Evolutionary conservation across 2,113 vertebrate species (phyloP), one percentile per base, ranked within the genome.

Genomic region (Hyla sarda): DNA sequence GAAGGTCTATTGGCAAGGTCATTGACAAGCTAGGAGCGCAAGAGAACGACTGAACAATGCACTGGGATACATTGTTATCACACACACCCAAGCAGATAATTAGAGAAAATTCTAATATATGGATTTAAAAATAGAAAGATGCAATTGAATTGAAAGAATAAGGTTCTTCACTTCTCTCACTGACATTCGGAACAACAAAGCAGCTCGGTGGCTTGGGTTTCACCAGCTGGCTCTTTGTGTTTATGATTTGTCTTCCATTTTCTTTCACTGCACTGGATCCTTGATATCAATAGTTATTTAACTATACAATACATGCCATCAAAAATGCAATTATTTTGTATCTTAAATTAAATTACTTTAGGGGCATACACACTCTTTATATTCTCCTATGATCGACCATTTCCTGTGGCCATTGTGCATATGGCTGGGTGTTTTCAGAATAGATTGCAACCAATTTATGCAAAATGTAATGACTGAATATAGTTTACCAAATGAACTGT

Each of bases 41-140:
- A 79, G 45, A 23, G n/a, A 69, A 45, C 23, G 21, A 60, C 52
- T 32, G 48, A 52, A 54, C 47, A 83, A 73, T 83, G 67, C 32
- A 56, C 28, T 17, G 65, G 65, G 48, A 72, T 32, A 30, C 48
- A 72, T 73, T 73, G 47, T 72, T 71, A 54, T 73, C 82, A 83
- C 82, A 83, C 65, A 83, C 60, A 71, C 65, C 65, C 41, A 82
- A 69, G 80, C 30, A 84, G 82, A 75, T 84, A 84, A 84, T 84
- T 84, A 60, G 47, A 60, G 25, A 30, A 37, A 28, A 58, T 60
- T 71, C 82, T 71, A 83, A 45, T 75, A 32, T 75, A 84, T 84
- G 32, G 67, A 74, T 17, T 41, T 10, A 84, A 47, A 75, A 84
- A 84, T 60, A 73, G 82, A 34, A 83, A 58, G 30, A 75, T 37